These are phyloP conservation scores for Drosophila punjabiensis DNA, from an alignment of 1,140 invertebrate species.

Conservation along the genomic window DNA sequence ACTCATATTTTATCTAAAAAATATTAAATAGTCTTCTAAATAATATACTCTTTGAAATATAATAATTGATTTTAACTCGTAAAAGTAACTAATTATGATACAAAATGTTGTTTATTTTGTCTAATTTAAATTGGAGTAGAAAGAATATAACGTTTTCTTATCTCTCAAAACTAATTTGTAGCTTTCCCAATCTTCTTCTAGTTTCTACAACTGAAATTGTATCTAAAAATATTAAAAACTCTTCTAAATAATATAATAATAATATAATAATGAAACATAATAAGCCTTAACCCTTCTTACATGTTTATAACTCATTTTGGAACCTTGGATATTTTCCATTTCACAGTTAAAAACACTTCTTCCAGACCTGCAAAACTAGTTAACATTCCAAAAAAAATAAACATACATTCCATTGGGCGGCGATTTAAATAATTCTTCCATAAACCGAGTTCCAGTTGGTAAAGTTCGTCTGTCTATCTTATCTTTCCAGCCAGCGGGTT, in stretches of 20 bases:
- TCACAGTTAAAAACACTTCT: too few species aligned
- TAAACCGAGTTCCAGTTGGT: constrained; percentile 10
- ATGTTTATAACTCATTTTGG: neutral
- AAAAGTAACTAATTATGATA: too few species aligned
- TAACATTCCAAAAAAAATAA: neutral
- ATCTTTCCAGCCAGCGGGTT: constrained; percentile 16
- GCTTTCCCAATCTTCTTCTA: neutral
- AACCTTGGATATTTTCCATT: neutral
- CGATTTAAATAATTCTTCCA: constrained; percentile 27
- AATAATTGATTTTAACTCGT: too few species aligned
- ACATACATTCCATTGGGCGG: neutral
- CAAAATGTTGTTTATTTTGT: too few species aligned
- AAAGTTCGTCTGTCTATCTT: constrained; percentile 23
- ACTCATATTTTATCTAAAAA: too few species aligned
- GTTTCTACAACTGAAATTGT: neutral
- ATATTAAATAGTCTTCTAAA: too few species aligned
- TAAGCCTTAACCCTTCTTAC: too few species aligned
- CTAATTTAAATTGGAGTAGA: neutral
- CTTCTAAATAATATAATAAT: too few species aligned
- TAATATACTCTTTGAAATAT: too few species aligned
- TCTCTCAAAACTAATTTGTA: neutral
- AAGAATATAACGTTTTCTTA: neutral
- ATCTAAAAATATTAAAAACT: neutral
- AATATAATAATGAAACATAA: too few species aligned
- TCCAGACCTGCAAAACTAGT: constrained; percentile 27